Percentiles rank a stretch among this genome's conserved stretches.
These are phyloP conservation scores for Rhincodon typus DNA, from an alignment of 2,797 vertebrate genomes.

Conservation along the genomic window DNA sequence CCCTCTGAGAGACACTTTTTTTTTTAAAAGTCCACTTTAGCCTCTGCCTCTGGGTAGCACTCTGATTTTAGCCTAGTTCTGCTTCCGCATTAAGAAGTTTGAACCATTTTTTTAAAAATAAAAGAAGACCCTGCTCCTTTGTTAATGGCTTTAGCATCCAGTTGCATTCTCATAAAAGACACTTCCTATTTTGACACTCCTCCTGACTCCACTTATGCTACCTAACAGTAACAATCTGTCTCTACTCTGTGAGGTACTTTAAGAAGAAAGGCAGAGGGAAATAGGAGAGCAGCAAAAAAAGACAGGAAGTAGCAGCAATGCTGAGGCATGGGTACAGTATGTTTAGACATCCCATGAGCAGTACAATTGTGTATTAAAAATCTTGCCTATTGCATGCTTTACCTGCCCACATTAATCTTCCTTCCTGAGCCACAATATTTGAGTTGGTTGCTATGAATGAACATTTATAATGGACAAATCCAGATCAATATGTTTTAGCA, in stretches of 20 bases:
- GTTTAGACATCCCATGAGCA: background rate
- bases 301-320: background rate
- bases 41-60: background rate
- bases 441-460: background rate
- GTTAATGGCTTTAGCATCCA: background rate
- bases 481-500: background rate
- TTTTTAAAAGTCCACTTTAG: background rate
- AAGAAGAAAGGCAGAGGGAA: background rate
- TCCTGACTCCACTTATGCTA: background rate
- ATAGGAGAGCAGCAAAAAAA: background rate
- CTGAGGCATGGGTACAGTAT: background rate
- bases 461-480: conserved; percentile 9
- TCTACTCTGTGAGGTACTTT: too few species aligned
- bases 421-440: background rate
- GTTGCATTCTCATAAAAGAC: background rate
- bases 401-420: background rate
- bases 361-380: background rate
- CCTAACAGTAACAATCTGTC: background rate
- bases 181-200: background rate
- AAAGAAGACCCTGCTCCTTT: background rate
- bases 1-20: background rate
- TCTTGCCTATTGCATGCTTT: background rate
- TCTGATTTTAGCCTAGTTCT: background rate
- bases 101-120: background rate
- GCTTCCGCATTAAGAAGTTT: background rate